Percentiles rank a stretch among this genome's conserved stretches.
These are phyloP conservation scores for Lysiphlebus fabarum DNA, from an alignment of 1,140 invertebrate genomes.

Conservation along the genomic window DNA sequence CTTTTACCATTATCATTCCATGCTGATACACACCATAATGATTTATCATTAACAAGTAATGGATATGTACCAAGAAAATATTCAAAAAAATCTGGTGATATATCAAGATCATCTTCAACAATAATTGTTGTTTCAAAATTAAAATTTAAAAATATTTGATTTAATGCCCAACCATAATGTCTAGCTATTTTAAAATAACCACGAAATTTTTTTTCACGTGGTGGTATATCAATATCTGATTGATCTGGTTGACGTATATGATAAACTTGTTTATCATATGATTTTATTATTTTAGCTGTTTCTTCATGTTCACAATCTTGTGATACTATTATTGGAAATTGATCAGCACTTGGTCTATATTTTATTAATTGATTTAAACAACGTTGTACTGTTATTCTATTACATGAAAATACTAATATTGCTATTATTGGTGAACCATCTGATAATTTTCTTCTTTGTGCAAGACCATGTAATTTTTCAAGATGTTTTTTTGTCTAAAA, in stretches of 20 bases:
- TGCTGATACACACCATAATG: conserved; percentile 86
- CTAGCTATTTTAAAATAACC: conserved; percentile 97
- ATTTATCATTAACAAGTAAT: conserved; percentile 76
- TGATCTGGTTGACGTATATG: conserved; percentile 91
- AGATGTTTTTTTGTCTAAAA: conserved; percentile 13
- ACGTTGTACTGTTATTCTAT: conserved; percentile 82
- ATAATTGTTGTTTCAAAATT: conserved; percentile 88
- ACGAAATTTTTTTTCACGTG: conserved; percentile 88
- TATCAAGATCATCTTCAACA: conserved; percentile 96
- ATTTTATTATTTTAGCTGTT: conserved; percentile 79
- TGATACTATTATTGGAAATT: conserved; percentile 96
- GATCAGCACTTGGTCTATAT: conserved; percentile 75
- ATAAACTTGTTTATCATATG: conserved; percentile 73
- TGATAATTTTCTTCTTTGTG: conserved; percentile 35
- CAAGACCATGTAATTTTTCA: conserved; percentile 32
- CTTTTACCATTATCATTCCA: conserved; percentile 99
- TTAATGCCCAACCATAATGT: conserved; percentile 94
- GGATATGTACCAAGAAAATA: conserved; percentile 91
- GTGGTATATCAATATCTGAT: conserved; percentile 79
- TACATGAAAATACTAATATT: conserved; percentile 92
- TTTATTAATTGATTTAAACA: conserved; percentile 90
- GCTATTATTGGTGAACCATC: conserved; percentile 66
- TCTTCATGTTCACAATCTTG: conserved; percentile 90
- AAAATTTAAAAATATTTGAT: conserved; percentile 81
- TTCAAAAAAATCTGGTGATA: conserved; percentile 96